Percentiles rank a stretch among this genome's conserved stretches.
Evolutionary conservation across 2,888 invertebrate genomes (phyloP).

Genomic region (Smittia aterrima): DNA sequence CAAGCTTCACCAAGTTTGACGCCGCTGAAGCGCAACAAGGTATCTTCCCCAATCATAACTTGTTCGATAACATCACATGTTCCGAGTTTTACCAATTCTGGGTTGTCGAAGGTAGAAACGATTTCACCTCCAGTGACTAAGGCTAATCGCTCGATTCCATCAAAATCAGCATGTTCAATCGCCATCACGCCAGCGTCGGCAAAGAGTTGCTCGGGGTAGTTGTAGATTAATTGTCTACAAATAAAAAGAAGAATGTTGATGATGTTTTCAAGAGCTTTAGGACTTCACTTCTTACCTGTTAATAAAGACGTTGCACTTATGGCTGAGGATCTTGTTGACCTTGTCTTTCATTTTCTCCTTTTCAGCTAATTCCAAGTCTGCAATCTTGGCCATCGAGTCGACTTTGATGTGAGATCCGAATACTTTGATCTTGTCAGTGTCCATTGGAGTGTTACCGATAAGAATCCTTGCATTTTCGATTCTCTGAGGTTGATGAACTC

Average conservation of each 20-base stretch:
- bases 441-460: conserved; percentile 99
- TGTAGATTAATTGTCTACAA: conserved; percentile 97
- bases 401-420: conserved; percentile 95
- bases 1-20: conserved; percentile 96
- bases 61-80: conserved; percentile 94
- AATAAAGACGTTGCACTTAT: conserved; percentile 96
- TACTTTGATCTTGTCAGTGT: conserved; percentile 98
- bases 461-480: conserved; percentile 95
- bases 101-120: conserved; percentile 95
- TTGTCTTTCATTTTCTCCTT: conserved; percentile 99
- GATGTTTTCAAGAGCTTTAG: not conserved
- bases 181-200: conserved; percentile 99
- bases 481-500: conserved; percentile 94
- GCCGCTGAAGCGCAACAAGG: conserved; percentile 89
- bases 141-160: conserved; percentile 96
- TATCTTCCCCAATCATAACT: conserved; percentile 98
- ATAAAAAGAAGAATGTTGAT: conserved; percentile 44
- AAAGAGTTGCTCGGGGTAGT: conserved; percentile 99
- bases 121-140: conserved; percentile 98
- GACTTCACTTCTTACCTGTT: conserved; percentile 64
- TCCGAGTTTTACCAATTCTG: conserved; percentile 87
- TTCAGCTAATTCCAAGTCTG: conserved; percentile 95
- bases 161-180: conserved; percentile 99
- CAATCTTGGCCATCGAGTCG: conserved; percentile 91
- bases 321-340: conserved; percentile 91